phyloP scores from a whole-genome alignment of 2,113 vertebrate genomes.

The Sturnus vulgaris region DNA sequence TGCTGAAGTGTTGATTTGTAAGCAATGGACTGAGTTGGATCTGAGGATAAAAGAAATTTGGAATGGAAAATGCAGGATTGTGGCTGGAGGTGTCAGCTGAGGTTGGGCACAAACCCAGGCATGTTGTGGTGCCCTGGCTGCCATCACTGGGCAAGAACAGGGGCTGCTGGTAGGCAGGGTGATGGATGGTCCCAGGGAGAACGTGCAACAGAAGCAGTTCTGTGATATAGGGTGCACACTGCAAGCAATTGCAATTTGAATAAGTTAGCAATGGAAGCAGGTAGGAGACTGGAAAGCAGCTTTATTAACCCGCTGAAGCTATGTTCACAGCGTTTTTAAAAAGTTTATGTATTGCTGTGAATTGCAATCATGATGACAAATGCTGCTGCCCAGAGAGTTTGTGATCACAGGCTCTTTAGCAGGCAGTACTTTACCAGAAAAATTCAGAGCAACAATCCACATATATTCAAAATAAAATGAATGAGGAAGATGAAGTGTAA shows the following conservation, averaged over 20 bases:
- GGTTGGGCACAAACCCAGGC: background rate
- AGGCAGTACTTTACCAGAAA: slow-evolving; percentile 32
- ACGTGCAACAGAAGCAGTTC: slow-evolving; percentile 10
- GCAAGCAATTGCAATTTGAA: slow-evolving; percentile 71
- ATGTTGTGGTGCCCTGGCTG: background rate
- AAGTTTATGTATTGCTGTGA: slow-evolving; percentile 66
- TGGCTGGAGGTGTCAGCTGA: background rate
- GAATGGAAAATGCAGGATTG: rapidly evolving
- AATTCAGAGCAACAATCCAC: slow-evolving; percentile 42
- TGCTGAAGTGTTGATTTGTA: background rate
- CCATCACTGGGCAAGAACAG: background rate
- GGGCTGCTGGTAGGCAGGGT: slow-evolving; percentile 12
- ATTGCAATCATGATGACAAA: slow-evolving; percentile 54
- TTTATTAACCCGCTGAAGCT: slow-evolving; percentile 72
- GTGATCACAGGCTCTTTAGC: slow-evolving; percentile 30
- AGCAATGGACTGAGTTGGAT: background rate
- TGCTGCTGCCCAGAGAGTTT: slow-evolving; percentile 4
- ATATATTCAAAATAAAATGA: slow-evolving; percentile 53
- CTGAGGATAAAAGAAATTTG: background rate
- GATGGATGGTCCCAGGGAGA: slow-evolving; percentile 40
- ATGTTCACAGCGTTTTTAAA: slow-evolving; percentile 48
- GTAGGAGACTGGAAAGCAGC: slow-evolving; percentile 50
- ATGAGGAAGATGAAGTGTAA: background rate
- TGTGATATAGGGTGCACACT: slow-evolving; percentile 56
- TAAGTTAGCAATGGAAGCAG: slow-evolving; percentile 65